These are phyloP conservation scores for Strix uralensis DNA, from an alignment of 2,113 vertebrate genomes.

Conservation along the genomic window DNA sequence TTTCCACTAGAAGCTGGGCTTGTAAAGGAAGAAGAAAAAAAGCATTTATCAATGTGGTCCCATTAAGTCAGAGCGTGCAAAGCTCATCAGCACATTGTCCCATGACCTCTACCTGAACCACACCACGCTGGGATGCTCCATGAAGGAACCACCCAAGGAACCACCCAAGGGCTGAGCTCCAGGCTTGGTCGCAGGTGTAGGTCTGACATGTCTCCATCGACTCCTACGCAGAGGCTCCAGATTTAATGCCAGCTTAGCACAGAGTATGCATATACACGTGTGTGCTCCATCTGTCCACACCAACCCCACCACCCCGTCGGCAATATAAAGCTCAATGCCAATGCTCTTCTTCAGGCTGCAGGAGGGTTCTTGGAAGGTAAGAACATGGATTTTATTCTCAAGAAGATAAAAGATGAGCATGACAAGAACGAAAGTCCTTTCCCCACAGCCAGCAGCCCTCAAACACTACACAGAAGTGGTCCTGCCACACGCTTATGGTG, in stretches of 20 bases:
- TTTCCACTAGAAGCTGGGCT: constrained; percentile 93
- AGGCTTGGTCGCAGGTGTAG: background rate
- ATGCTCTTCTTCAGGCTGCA: accelerated
- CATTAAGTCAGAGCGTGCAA: background rate
- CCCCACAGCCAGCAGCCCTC: background rate
- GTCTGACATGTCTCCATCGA: background rate
- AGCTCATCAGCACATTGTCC: background rate
- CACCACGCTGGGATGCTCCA: accelerated
- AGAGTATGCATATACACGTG: accelerated
- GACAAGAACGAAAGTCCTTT: background rate
- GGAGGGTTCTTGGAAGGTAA: background rate
- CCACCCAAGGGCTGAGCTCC: background rate
- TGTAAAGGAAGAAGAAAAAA: constrained; percentile 75
- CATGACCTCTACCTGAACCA: background rate
- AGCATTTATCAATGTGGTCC: constrained; percentile 36
- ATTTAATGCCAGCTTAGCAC: background rate
- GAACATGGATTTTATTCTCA: background rate
- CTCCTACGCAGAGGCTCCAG: accelerated
- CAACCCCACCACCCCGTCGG: background rate
- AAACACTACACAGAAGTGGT: background rate
- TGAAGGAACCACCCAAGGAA: background rate
- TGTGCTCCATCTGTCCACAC: background rate
- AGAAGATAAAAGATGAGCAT: background rate
- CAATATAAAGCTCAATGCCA: background rate
- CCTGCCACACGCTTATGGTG: accelerated